Conservation (phyloP, 2,113 vertebrate genomes). For the Albula goreensis region DNA sequence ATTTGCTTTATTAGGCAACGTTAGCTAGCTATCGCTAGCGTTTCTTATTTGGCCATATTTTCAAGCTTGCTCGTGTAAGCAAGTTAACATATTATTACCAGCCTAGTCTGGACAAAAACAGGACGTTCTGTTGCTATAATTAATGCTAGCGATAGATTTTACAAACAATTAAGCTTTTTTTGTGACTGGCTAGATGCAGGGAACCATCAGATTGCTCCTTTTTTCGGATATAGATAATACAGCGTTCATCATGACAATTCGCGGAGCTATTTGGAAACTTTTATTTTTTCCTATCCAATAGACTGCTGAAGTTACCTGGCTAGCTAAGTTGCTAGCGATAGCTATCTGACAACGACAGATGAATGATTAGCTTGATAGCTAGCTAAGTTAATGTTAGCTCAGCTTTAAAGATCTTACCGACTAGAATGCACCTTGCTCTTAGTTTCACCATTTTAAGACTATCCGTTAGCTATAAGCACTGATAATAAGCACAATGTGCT, state of each 20-base stretch:
- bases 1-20: not conserved
- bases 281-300: too few species aligned
- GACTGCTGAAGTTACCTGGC: not conserved
- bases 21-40: not conserved
- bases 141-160: too few species aligned
- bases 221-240: not conserved
- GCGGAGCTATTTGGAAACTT: too few species aligned
- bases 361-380: not conserved
- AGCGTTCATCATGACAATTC: too few species aligned
- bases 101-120: too few species aligned
- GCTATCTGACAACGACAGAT: not conserved
- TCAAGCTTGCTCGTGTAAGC: too few species aligned
- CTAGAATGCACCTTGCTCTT: slow-evolving; percentile 67
- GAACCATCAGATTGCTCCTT: too few species aligned
- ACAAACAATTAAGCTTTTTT: too few species aligned
- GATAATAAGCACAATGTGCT: not conserved
- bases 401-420: slow-evolving; percentile 57
- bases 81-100: too few species aligned
- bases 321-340: not conserved
- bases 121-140: too few species aligned
- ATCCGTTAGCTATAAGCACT: too few species aligned
- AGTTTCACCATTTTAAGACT: slow-evolving; percentile 65
- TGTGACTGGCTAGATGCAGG: too few species aligned
- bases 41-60: not conserved
- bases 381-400: not conserved